Conservation (phyloP, 2,113 vertebrate species). For the Malurus elegans region DNA sequence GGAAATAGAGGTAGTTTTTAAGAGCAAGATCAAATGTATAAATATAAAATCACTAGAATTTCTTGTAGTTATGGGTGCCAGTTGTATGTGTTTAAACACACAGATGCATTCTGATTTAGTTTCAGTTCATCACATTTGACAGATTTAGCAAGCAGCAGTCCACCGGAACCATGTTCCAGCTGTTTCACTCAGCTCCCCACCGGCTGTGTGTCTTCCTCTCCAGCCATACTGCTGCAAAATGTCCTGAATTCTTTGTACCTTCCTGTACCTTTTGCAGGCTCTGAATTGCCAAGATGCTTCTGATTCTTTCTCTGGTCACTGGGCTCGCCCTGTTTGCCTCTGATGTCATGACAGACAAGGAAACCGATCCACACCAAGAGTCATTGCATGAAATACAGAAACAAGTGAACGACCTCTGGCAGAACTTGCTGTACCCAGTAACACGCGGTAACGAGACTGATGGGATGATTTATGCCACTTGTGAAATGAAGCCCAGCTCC, state of each 20-base stretch:
- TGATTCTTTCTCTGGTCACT: constrained; percentile 32
- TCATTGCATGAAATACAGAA: constrained; percentile 25
- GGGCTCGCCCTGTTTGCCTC: background rate
- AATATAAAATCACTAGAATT: background rate
- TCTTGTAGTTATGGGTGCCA: background rate
- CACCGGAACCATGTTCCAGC: background rate
- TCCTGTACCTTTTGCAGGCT: background rate
- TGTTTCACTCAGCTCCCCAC: background rate
- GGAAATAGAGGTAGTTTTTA: background rate
- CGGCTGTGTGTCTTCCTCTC: background rate
- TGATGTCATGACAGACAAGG: background rate
- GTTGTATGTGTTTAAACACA: background rate
- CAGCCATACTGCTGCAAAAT: background rate
- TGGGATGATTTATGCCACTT: constrained; percentile 71
- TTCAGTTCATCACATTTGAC: background rate
- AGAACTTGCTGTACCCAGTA: background rate
- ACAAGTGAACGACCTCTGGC: constrained; percentile 71
- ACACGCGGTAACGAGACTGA: background rate
- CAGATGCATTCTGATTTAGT: background rate
- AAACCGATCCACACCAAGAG: background rate
- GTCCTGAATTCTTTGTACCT: background rate
- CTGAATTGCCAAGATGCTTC: constrained; percentile 34
- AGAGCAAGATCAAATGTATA: background rate
- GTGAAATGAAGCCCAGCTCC: constrained; percentile 80
- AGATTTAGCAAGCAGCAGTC: background rate